Base-by-base conservation (phyloP, 1,140 invertebrate genomes). In the Reticulitermes speratus region DNA sequence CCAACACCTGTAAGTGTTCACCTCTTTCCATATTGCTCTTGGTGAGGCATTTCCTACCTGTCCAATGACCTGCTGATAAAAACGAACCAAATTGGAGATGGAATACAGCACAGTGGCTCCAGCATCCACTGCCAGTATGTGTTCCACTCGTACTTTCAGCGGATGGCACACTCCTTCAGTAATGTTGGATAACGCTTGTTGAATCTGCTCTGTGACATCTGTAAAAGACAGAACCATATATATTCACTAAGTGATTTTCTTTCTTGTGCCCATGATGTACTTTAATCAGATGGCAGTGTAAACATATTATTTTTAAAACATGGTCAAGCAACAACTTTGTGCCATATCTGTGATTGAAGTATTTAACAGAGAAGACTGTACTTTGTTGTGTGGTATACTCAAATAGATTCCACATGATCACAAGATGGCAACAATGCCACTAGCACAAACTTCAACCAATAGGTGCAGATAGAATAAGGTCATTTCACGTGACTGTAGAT, bases 141-240 rank as follows among this genome's bases (percentile, higher is more conserved):
- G 96, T 89, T 99, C 98, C 69, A 98, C 95, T 89, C 98, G 94
- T 14, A 98, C 96, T 92, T 97, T 97, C 6, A 99, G 92, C 21
- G 98, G 96, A 90, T 97, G 95, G 90, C 97, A 98, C 75, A 99
- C 93, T 83, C 97, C 97, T 92, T 99, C 98, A 88, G 96, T 96
- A 87, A 99, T 98, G 90, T 95, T 93, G 48, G 94, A 93, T 83
- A 97, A 90, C 23, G 94, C 94, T 87, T 94, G 92, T 86, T 93
- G 93, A 86, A 97, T 94, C 89, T 95, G 94, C 87, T 96, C 93
- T 32, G 93, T 92, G 87, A 95, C 91, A 90, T 96, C 96, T 95
- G 30, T 89, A 90, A 86, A 86, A 85, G 88, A 85, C 84, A 87
- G 83, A 85, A 84, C 83, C 52, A 38, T 38, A 38, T 38, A 38